Evolutionary conservation across 2,113 vertebrate species (phyloP).

Genomic region (Microcebus griseorufus): DNA sequence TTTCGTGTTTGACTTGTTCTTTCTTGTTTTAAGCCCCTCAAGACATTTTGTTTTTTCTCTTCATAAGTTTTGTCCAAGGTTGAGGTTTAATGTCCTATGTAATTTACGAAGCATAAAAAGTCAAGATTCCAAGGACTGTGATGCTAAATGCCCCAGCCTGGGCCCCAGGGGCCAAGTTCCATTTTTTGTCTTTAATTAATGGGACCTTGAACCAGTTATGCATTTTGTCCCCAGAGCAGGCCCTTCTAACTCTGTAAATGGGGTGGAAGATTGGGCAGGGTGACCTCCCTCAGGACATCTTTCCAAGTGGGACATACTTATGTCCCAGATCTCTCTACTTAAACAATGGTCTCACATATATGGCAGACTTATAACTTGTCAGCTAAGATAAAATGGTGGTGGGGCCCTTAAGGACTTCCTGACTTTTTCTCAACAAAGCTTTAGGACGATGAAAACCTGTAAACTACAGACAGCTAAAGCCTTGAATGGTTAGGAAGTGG

Average conservation of each 20-base stretch:
- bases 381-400: constrained; percentile 61
- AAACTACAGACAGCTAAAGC: constrained; percentile 46
- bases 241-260: background rate
- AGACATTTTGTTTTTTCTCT: background rate
- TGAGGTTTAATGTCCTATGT: background rate
- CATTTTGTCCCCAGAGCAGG: background rate
- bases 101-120: background rate
- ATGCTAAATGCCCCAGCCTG: background rate
- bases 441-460: background rate
- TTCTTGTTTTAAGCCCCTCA: background rate
- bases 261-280: background rate
- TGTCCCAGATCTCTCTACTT: constrained; percentile 52
- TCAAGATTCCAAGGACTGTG: background rate
- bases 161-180: background rate
- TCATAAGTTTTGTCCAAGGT: background rate
- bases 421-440: constrained; percentile 22
- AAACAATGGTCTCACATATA: constrained; percentile 48
- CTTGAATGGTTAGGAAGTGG: constrained; percentile 50
- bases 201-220: background rate
- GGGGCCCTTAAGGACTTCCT: constrained; percentile 54
- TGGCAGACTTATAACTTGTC: constrained; percentile 37
- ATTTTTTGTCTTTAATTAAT: background rate
- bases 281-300: background rate
- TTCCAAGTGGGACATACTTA: constrained; percentile 43
- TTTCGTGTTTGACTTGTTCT: background rate